phyloP scores from a whole-genome alignment of 2,888 invertebrate species.

The Andrena bucephala region DNA sequence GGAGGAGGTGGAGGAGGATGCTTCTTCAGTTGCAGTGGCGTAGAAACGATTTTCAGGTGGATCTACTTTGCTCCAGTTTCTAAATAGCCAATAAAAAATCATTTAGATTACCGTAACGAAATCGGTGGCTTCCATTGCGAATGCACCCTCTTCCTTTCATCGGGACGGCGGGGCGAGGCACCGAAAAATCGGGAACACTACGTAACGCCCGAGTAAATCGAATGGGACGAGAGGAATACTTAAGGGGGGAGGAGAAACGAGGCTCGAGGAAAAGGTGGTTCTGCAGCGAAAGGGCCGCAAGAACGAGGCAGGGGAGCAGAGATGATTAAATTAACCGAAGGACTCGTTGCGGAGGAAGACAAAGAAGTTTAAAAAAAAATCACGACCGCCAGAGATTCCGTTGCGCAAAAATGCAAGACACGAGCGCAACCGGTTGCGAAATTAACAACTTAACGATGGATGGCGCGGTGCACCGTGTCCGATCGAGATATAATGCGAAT shows the following conservation, averaged over 20 bases:
- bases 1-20: neutral
- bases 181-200: neutral
- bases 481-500: neutral
- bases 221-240: neutral
- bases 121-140: neutral
- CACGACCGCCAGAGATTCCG: neutral
- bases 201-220: slow-evolving; percentile 32
- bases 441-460: slow-evolving; percentile 18
- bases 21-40: neutral
- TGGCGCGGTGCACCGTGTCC: slow-evolving; percentile 11
- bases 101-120: too few relatives aligned
- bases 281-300: neutral
- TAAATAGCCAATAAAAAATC: neutral
- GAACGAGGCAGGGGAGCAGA: neutral
- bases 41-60: neutral
- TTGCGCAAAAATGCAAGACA: neutral
- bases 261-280: neutral
- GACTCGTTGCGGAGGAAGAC: slow-evolving; percentile 2
- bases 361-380: neutral
- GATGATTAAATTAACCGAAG: slow-evolving; percentile 3
- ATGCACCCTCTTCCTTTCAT: neutral
- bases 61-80: neutral
- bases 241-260: neutral
- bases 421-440: slow-evolving; percentile 7
- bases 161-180: neutral